These are phyloP conservation scores for Drosophila sp. DNA, from an alignment of 1,140 invertebrate genomes.

Conservation along the genomic window DNA sequence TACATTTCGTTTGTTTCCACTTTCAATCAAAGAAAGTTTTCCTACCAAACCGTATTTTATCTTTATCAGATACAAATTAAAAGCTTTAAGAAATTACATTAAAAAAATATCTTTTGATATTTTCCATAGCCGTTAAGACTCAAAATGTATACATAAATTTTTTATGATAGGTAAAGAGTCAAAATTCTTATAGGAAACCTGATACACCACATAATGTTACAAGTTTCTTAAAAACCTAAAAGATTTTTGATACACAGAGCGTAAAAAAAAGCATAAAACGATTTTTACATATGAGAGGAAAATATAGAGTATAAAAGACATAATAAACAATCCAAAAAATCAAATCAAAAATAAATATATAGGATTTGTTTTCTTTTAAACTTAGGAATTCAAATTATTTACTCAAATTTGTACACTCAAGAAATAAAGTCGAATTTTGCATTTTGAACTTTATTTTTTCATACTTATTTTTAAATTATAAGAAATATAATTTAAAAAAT, in stretches of 20 bases:
- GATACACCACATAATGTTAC: slow-evolving; percentile 6
- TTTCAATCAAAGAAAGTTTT: background rate
- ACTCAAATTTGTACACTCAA: too few species aligned
- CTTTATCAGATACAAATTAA: slow-evolving; percentile 9
- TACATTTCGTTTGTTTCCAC: background rate
- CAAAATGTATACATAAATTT: background rate
- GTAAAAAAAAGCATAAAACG: background rate
- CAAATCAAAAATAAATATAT: background rate
- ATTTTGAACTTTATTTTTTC: too few species aligned
- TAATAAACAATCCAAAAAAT: background rate
- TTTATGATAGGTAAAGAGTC: slow-evolving; percentile 2
- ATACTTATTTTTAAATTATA: too few species aligned
- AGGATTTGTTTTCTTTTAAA: too few species aligned
- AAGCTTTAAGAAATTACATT: slow-evolving; percentile 23
- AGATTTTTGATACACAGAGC: slow-evolving; percentile 1
- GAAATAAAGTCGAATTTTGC: too few species aligned
- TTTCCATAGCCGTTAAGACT: background rate
- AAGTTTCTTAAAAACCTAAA: slow-evolving; percentile 8
- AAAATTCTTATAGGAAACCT: slow-evolving; percentile 2
- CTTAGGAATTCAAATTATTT: too few species aligned
- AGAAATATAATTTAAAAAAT: too few species aligned
- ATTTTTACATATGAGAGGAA: background rate
- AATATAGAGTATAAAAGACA: background rate
- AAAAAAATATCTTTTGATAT: background rate
- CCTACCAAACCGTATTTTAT: background rate